Conservation (phyloP, 2,113 vertebrate genomes). For the Corythaixoides concolor region DNA sequence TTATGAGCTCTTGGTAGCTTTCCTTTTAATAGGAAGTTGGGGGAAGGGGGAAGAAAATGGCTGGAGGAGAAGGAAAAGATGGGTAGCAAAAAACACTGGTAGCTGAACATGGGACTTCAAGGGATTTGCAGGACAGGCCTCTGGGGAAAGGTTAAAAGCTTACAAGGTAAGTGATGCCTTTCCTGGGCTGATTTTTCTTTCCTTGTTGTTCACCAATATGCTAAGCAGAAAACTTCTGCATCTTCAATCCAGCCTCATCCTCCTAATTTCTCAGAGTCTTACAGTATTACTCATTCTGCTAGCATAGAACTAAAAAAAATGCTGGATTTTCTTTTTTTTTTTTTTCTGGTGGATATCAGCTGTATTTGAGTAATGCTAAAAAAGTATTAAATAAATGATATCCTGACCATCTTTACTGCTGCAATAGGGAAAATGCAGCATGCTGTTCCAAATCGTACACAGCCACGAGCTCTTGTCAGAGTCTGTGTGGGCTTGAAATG, state of each 20-base stretch:
- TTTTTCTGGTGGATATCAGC: neutral
- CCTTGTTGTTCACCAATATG: neutral
- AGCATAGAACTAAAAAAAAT: neutral
- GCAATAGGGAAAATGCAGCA: neutral
- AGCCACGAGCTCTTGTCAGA: neutral
- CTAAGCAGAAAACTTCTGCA: neutral
- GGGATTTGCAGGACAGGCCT: neutral
- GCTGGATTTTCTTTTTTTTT: neutral
- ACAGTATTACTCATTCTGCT: neutral
- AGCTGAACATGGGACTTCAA: neutral
- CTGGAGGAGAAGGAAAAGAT: neutral
- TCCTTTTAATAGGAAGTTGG: constrained; percentile 7
- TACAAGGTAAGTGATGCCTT: neutral
- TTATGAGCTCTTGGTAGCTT: neutral
- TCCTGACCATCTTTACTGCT: neutral
- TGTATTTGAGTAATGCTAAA: neutral
- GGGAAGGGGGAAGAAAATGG: neutral
- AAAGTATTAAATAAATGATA: neutral
- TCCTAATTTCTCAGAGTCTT: neutral
- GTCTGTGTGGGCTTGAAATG: constrained; percentile 1
- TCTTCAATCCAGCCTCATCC: neutral
- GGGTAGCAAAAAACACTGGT: neutral
- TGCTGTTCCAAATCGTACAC: neutral
- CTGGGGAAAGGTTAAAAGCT: neutral
- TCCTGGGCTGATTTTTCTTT: neutral